Conservation (phyloP, 2,797 vertebrate genomes). For the Falco peregrinus region DNA sequence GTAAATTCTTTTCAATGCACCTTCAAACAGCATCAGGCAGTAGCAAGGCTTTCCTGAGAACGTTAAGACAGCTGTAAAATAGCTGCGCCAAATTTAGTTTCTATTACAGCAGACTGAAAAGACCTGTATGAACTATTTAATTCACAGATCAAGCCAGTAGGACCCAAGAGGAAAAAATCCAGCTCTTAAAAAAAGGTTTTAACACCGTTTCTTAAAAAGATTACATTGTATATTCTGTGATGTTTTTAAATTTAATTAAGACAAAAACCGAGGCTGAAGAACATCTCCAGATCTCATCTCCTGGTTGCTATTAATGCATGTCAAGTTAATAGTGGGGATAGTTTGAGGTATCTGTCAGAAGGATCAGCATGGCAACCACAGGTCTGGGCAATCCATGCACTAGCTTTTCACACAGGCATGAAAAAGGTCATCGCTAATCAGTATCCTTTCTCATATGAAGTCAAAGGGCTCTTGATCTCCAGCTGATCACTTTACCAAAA, state of each 20-base stretch:
- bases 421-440: neutral
- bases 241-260: neutral
- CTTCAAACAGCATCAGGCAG: conserved; percentile 13
- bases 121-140: neutral
- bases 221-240: neutral
- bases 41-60: neutral
- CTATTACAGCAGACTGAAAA: neutral
- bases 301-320: neutral
- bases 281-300: neutral
- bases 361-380: neutral
- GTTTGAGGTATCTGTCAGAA: neutral
- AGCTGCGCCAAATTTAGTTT: conserved; percentile 2
- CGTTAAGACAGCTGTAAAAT: neutral
- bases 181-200: neutral
- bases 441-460: neutral
- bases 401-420: neutral
- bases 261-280: neutral
- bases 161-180: neutral
- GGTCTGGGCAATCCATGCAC: neutral
- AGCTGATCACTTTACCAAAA: neutral
- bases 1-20: conserved; percentile 44
- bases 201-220: neutral
- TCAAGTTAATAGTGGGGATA: neutral
- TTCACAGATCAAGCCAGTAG: conserved; percentile 8
- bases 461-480: neutral